These are phyloP conservation scores for Beaufortia kweichowensis DNA, from an alignment of 2,113 vertebrate genomes.

Conservation along the genomic window DNA sequence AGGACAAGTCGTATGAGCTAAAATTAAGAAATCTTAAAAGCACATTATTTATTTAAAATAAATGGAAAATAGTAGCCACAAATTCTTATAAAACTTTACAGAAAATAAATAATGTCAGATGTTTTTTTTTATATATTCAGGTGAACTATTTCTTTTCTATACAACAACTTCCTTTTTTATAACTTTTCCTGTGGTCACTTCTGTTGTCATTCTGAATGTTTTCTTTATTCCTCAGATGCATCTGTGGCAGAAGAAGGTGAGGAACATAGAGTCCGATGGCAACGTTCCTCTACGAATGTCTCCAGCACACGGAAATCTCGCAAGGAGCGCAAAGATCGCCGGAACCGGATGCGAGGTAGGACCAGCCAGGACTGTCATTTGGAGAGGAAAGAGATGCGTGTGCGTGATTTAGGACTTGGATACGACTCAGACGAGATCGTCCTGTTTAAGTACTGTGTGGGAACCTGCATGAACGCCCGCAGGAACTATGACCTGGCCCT, in stretches of 20 bases:
- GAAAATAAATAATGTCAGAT: no score
- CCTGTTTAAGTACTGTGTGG: slow-evolving; percentile 88
- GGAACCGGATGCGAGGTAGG: slow-evolving; percentile 34
- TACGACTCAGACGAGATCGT: slow-evolving; percentile 87
- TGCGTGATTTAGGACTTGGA: slow-evolving; percentile 85
- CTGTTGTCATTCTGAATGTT: not conserved
- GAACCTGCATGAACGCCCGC: slow-evolving; percentile 79
- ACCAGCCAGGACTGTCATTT: slow-evolving; percentile 74
- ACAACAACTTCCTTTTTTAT: no score
- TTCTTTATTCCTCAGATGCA: slow-evolving; percentile 41
- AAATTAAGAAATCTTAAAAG: no score
- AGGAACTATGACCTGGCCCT: slow-evolving; percentile 84
- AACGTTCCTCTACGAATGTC: slow-evolving; percentile 60
- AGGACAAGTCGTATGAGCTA: no score
- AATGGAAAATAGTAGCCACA: no score
- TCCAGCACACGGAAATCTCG: not conserved
- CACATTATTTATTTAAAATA: no score
- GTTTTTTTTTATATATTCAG: no score
- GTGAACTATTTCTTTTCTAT: no score
- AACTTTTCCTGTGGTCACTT: not conserved
- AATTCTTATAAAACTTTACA: no score
- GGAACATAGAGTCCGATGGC: slow-evolving; percentile 68
- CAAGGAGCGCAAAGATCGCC: slow-evolving; percentile 48
- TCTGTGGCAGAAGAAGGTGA: slow-evolving; percentile 61
- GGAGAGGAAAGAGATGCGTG: slow-evolving; percentile 79